Base-by-base conservation (phyloP, 2,888 invertebrate genomes). In the Leptopterna dolabrata region DNA sequence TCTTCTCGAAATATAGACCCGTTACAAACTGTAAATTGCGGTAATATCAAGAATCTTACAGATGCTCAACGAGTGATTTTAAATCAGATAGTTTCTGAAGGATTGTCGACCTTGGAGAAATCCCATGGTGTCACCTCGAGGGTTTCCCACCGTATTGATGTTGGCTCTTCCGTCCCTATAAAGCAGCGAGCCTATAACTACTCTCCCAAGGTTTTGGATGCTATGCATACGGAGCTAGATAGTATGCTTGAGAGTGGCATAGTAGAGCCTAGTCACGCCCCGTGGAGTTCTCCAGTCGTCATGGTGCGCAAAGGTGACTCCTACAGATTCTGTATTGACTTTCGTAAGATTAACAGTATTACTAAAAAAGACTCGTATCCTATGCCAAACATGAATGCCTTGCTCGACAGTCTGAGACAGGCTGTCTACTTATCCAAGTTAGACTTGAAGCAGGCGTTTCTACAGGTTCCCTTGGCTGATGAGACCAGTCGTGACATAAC, bases 261-360 rank as follows among this genome's bases (percentile, higher is more conserved):
- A 4, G 76, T 85, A 3, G 85, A 71, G 13, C 85, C 85, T 19
- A 63, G 30, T 9, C 47, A 43, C 76, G 24, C 43, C 85, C 76
- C 91, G 9, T 92, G 92, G 88, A 90, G 92, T 0, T 92, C 92
- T 87, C 92, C n/a, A n/a, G n/a, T n/a, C n/a, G n/a, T n/a, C n/a
- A n/a, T n/a, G n/a, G n/a, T n/a, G n/a, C n/a, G n/a, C n/a, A n/a
- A n/a, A n/a, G n/a, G n/a, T n/a, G n/a, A n/a, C n/a, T n/a, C n/a
- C n/a, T n/a, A n/a, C n/a, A n/a, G n/a, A n/a, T n/a, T n/a, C n/a
- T n/a, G n/a, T n/a, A n/a, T n/a, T n/a, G n/a, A n/a, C n/a, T n/a
- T 91, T 88, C 87, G 92, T 9, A 88, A 89, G 29, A 70, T 92
- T 0, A 92, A 92, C 89, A 2, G 9, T 2, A 1, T 29, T 1